Percentiles rank a stretch among this genome's conserved stretches.
Conservation (phyloP, 2,113 vertebrate species). For the Pluvianellus socialis region DNA sequence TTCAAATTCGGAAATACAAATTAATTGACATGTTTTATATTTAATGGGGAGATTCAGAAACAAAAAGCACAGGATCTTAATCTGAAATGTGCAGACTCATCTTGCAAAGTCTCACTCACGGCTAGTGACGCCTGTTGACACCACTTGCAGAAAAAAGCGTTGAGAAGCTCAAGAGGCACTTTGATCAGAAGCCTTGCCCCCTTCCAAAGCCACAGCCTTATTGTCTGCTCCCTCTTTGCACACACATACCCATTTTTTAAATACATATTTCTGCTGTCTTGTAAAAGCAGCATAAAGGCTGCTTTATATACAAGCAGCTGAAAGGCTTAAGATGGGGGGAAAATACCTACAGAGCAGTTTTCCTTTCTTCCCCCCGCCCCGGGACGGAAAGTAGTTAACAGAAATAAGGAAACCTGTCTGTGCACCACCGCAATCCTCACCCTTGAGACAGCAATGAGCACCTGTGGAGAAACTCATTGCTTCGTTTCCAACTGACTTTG, state of each 20-base stretch:
- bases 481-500: not conserved
- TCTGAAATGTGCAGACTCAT: not conserved
- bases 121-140: not conserved
- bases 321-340: not conserved
- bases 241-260: not conserved
- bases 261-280: not conserved
- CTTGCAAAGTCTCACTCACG: not conserved
- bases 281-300: not conserved
- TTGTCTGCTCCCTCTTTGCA: not conserved
- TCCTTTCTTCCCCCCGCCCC: not conserved
- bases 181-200: not conserved
- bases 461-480: not conserved
- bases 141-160: not conserved
- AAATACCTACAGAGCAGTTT: not conserved
- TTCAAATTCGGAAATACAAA: not conserved
- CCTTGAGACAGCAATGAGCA: not conserved
- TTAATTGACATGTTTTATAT: not conserved
- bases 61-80: not conserved
- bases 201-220: not conserved
- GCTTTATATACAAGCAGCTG: not conserved
- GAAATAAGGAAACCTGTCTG: not conserved
- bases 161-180: not conserved
- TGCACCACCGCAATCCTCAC: not conserved
- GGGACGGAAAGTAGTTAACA: not conserved
- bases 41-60: accelerated